Evolutionary conservation across 2,113 vertebrate genomes (phyloP).

Genomic region (Hoplias malabaricus): DNA sequence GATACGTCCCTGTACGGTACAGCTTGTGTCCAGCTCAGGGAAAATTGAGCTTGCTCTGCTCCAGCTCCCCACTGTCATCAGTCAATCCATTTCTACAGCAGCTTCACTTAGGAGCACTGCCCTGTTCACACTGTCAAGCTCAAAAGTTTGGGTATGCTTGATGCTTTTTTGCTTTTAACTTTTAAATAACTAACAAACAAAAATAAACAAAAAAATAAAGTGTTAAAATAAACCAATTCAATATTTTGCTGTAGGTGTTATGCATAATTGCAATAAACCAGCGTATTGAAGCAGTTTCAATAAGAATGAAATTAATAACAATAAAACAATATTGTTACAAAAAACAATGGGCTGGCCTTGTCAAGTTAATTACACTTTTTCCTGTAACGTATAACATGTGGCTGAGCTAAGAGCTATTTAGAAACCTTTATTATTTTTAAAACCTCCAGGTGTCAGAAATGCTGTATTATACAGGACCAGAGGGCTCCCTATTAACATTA

Average conservation of each 20-base stretch:
- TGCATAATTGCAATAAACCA: no score
- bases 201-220: no score
- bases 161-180: no score
- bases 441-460: not conserved
- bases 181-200: no score
- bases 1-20: not conserved
- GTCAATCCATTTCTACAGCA: not conserved
- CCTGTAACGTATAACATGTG: no score
- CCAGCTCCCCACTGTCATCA: slow-evolving; percentile 1
- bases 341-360: no score
- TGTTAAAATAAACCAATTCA: no score
- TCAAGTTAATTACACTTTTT: no score
- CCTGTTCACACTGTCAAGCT: not conserved
- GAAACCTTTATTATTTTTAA: not conserved
- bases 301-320: no score
- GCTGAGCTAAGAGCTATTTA: not conserved
- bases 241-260: no score
- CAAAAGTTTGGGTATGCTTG: not conserved
- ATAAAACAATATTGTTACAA: no score
- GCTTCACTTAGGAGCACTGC: not conserved
- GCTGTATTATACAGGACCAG: not conserved
- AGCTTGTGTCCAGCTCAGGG: slow-evolving; percentile 5
- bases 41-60: slow-evolving; percentile 10
- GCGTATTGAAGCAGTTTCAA: no score
- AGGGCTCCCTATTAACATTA: not conserved